phyloP scores from a whole-genome alignment of 2,888 invertebrate species.

The Leuctra nigra region DNA sequence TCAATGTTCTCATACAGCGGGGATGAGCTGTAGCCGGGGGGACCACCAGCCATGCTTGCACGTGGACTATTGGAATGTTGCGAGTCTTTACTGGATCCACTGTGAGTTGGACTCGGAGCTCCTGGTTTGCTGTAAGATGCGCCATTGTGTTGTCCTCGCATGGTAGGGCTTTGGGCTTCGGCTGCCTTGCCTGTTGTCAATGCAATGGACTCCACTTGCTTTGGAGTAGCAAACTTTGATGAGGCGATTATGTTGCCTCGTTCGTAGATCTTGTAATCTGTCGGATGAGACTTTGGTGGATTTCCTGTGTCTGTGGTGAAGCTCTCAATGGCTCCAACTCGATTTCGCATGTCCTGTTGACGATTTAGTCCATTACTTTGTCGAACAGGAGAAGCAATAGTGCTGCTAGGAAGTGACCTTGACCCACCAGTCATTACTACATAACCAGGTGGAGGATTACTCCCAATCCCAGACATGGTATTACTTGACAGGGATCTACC shows the following conservation, averaged over 20 bases:
- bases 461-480: constrained; percentile 24
- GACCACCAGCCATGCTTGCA: constrained; percentile 35
- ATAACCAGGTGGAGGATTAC: constrained; percentile 23
- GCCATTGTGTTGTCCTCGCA: constrained; percentile 8
- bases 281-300: constrained; percentile 33
- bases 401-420: constrained; percentile 31
- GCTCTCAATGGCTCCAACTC: constrained; percentile 59
- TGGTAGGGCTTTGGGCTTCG: constrained; percentile 18
- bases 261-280: constrained; percentile 55
- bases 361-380: constrained; percentile 28
- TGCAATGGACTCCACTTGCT: constrained; percentile 59
- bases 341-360: constrained; percentile 39
- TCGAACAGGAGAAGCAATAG: constrained; percentile 29
- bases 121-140: constrained; percentile 32
- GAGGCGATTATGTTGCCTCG: constrained; percentile 68
- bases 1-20: constrained; percentile 80
- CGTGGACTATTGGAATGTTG: constrained; percentile 41
- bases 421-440: constrained; percentile 26
- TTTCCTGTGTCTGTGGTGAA: constrained; percentile 51
- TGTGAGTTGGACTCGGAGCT: constrained; percentile 50
- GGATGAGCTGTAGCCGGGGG: constrained; percentile 37
- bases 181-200: constrained; percentile 18
- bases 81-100: constrained; percentile 51
- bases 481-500: constrained; percentile 29
- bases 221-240: constrained; percentile 71